Evolutionary conservation across 2,888 invertebrate genomes (phyloP).

Genomic region (Ypsolopha scabrella): DNA sequence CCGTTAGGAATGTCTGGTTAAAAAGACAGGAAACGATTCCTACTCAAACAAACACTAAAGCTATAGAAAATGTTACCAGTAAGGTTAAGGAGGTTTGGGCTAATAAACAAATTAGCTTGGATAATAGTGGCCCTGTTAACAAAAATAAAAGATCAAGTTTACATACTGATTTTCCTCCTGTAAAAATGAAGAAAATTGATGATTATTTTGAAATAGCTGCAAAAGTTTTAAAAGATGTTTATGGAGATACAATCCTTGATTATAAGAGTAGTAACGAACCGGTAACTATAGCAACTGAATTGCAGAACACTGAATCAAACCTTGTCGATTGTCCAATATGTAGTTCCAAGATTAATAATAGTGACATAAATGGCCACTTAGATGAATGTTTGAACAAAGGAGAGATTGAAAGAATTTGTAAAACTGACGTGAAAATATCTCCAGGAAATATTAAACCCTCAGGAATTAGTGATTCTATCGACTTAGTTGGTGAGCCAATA

Average conservation of each 20-base stretch:
- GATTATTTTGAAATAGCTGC: conserved; percentile 37
- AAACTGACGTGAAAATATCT: conserved; percentile 1
- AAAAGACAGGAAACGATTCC: conserved; percentile 1
- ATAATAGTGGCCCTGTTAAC: neutral
- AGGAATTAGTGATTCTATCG: too few relatives aligned
- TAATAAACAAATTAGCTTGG: conserved; percentile 21
- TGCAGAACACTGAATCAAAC: neutral
- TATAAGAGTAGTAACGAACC: conserved; percentile 24
- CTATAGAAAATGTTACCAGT: neutral
- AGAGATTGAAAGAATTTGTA: conserved; percentile 30
- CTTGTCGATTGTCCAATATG: conserved; percentile 63
- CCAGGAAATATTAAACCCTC: neutral
- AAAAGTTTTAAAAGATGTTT: conserved; percentile 42
- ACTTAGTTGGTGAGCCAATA: neutral
- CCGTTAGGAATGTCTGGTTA: conserved; percentile 22
- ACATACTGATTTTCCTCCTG: conserved; percentile 24
- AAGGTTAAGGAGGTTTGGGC: conserved; percentile 17
- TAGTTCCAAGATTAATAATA: conserved; percentile 28
- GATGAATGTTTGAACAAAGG: conserved; percentile 59
- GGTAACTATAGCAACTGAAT: conserved; percentile 14
- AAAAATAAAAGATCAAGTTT: neutral
- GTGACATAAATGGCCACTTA: conserved; percentile 50
- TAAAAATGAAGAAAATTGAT: conserved; percentile 50
- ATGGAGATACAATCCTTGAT: conserved; percentile 39
- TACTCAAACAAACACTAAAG: neutral